Evolutionary conservation across 2,888 invertebrate species (phyloP).

Genomic region (Pycnomerus fuliginosus): DNA sequence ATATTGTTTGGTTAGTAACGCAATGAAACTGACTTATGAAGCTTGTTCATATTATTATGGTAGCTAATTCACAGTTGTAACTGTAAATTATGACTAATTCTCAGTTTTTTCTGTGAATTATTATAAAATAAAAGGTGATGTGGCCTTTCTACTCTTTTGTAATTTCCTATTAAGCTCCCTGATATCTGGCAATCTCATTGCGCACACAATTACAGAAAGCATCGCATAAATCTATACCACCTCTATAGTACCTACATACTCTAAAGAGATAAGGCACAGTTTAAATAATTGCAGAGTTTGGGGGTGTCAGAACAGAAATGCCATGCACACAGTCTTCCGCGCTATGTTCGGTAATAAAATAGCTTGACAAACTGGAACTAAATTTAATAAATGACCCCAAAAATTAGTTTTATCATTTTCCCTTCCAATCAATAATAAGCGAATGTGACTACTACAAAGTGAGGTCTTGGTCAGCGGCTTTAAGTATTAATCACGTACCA

Average conservation of each 20-base stretch:
- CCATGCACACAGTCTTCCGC: background rate
- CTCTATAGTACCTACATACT: conserved; percentile 5
- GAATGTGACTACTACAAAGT: background rate
- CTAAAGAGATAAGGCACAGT: conserved; percentile 6
- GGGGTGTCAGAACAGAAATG: background rate
- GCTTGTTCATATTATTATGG: too few relatives aligned
- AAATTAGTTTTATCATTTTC: background rate
- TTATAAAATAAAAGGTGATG: too few relatives aligned
- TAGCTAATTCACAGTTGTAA: too few relatives aligned
- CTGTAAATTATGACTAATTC: too few relatives aligned
- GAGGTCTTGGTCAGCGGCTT: background rate
- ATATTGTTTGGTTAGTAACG: too few relatives aligned
- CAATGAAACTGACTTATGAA: too few relatives aligned
- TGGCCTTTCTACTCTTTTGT: too few relatives aligned
- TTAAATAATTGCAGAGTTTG: conserved; percentile 9
- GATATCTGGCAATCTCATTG: conserved; percentile 14
- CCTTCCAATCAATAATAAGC: background rate
- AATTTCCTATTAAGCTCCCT: conserved; percentile 10
- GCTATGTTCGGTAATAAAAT: background rate
- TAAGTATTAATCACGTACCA: too few relatives aligned
- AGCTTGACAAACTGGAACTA: background rate
- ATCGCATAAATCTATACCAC: conserved; percentile 8
- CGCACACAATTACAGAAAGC: conserved; percentile 14
- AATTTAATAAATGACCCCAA: background rate
- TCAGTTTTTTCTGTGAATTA: too few relatives aligned